Conservation (phyloP, 2,888 invertebrate genomes). For the Ypsolopha sequella region DNA sequence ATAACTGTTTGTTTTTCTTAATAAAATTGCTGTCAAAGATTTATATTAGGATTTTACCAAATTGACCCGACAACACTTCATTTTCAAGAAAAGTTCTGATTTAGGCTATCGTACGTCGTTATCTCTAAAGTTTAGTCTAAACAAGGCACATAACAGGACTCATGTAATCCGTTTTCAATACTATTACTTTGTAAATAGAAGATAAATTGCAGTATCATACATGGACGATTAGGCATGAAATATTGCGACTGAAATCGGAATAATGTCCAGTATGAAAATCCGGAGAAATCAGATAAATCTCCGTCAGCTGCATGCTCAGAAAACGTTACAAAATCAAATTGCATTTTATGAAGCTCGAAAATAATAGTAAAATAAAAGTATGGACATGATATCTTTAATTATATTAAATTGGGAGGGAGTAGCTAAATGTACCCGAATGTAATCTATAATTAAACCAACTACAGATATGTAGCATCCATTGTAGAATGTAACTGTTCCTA, state of each 20-base stretch:
- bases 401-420: too few species aligned
- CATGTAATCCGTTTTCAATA: background rate
- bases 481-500: too few species aligned
- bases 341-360: background rate
- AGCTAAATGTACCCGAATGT: too few species aligned
- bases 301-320: conserved; percentile 10
- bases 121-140: background rate
- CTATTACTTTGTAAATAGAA: background rate
- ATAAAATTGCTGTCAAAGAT: too few species aligned
- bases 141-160: background rate
- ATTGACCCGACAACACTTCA: background rate
- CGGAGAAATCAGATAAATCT: conserved; percentile 15
- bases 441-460: too few species aligned
- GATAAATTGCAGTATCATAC: conserved; percentile 3
- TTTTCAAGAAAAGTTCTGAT: background rate
- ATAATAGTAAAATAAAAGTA: background rate
- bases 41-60: too few species aligned
- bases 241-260: conserved; percentile 17
- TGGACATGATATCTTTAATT: background rate
- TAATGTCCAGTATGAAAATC: conserved; percentile 13
- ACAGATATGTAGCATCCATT: too few species aligned
- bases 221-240: conserved; percentile 25
- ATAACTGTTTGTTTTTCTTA: too few species aligned
- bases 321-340: conserved; percentile 11
- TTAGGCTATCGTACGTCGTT: background rate